These are phyloP conservation scores for Chrysaora quinquecirrha DNA, from an alignment of 30 jellyfish, hydroid and myxozoan genomes.

Conservation along the genomic window DNA sequence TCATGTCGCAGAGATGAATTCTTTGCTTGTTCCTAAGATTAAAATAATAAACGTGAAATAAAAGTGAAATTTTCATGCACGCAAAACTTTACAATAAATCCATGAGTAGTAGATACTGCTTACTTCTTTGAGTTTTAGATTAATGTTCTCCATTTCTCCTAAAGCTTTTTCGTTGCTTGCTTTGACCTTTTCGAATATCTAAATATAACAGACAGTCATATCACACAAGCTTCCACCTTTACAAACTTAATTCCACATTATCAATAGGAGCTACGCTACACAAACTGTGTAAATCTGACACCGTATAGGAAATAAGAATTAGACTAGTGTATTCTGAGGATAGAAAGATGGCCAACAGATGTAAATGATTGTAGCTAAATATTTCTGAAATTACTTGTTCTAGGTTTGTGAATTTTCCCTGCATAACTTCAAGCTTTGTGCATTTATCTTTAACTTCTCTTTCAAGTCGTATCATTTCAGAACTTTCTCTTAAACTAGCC, in stretches of 20 bases:
- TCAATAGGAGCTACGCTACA: too few species aligned
- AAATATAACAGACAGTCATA: too few species aligned
- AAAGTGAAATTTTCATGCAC: neutral
- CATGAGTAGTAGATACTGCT: too few species aligned
- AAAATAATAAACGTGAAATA: neutral
- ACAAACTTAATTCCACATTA: too few species aligned
- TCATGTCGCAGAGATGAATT: conserved; percentile 69
- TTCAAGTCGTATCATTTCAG: conserved; percentile 86
- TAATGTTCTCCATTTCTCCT: conserved; percentile 85
- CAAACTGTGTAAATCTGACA: too few species aligned
- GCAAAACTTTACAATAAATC: too few species aligned
- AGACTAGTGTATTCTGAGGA: too few species aligned
- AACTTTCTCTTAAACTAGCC: conserved; percentile 80
- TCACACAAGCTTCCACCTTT: too few species aligned
- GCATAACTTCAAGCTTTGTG: conserved; percentile 74
- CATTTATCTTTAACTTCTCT: conserved; percentile 93
- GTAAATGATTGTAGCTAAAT: too few species aligned
- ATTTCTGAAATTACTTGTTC: conserved; percentile 84
- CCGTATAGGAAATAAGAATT: too few species aligned
- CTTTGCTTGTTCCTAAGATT: conserved; percentile 79
- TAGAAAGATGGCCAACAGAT: too few species aligned
- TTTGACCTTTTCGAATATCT: conserved; percentile 83
- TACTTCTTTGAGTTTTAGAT: conserved; percentile 83
- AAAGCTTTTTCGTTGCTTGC: conserved; percentile 82
- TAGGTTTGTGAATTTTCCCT: conserved; percentile 81